Conservation (phyloP, 2,888 invertebrate genomes). For the Heteropelma amictum region DNA sequence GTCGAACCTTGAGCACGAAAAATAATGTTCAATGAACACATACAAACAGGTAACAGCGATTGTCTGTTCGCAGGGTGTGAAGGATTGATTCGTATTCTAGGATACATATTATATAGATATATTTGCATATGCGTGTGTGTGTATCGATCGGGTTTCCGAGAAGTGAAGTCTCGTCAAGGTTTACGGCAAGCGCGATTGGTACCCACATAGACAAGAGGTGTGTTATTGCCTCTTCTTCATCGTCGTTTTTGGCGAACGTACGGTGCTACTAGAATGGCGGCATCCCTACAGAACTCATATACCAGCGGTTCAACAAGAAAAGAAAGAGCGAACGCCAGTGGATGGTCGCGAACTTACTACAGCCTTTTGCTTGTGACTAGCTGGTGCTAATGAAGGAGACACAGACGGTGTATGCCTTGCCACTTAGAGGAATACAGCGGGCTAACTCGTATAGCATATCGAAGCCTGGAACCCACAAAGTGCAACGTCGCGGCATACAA, state of each 20-base stretch:
- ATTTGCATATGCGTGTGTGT: constrained; percentile 10
- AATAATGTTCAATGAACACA: constrained; percentile 26
- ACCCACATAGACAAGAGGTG: constrained; percentile 65
- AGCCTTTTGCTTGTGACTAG: constrained; percentile 58
- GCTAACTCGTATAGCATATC: constrained; percentile 41
- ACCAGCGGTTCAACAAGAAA: constrained; percentile 45
- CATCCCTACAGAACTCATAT: constrained; percentile 28
- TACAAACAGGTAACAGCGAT: constrained; percentile 4
- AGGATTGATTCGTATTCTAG: constrained; percentile 31
- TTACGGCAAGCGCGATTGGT: constrained; percentile 69
- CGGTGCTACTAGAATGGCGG: constrained; percentile 17
- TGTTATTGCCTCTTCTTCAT: constrained; percentile 42
- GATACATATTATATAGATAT: not conserved
- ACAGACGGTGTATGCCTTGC: constrained; percentile 75
- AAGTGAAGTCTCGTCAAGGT: constrained; percentile 68
- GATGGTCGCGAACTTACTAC: constrained; percentile 14
- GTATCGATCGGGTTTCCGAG: constrained; percentile 66
- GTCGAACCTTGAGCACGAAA: not conserved
- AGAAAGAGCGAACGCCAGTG: constrained; percentile 29
- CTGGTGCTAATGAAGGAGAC: constrained; percentile 77
- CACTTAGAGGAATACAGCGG: constrained; percentile 70
- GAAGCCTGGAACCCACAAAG: constrained; percentile 67
- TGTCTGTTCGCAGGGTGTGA: constrained; percentile 32
- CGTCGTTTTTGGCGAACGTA: constrained; percentile 39
- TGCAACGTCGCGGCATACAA: constrained; percentile 47